Evolutionary conservation across 2,113 vertebrate species (phyloP), one percentile per base, ranked within the genome.

Genomic region (Heterotilapia buettikoferi): DNA sequence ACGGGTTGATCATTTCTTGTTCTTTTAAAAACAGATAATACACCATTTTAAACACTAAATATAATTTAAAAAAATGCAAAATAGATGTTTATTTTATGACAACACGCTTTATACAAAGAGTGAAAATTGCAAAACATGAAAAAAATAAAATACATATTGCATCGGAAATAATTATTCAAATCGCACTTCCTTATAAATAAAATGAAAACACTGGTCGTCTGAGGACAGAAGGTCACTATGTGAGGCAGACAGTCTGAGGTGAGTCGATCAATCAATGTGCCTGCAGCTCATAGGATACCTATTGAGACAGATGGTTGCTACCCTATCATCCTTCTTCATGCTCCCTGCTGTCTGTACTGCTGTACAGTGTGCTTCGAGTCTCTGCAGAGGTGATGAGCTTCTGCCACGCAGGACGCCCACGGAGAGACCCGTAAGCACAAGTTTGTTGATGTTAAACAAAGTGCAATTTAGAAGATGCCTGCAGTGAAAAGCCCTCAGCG

Each of bases 331-430:
- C 57, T 56, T 86, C 83, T 31, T 82, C 88, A 79, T 9, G 52
- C 83, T 33, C 81, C 76, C 88, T 88, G 86, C 86, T 86, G 91
- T 54, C 73, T 78, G 54, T 24, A 40, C 88, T 53, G 82, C 81
- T 9, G 59, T 83, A 61, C 83, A 45, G 79, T 24, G 57, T 19
- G 76, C 66, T 61, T 82, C 14, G 3, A 84, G 79, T 78, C 68
- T 45, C 84, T 80, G 90, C 87, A 87, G 83, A 80, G 85, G 66
- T 89, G 89, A 84, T 86, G 90, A 93, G 86, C 68, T 92, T 84
- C 54, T 56, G 59, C 90, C 88, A 54, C 66, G 86, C 57, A 57
- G 21, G 87, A 52, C 29, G 21, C 84, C 88, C 86, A 88, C 40
- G 38, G 85, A 89, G 52, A 84, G 54, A 56, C 61, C 86, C 18